Evolutionary conservation across 2,113 vertebrate species (phyloP).

Genomic region (Clarias batrachus): DNA sequence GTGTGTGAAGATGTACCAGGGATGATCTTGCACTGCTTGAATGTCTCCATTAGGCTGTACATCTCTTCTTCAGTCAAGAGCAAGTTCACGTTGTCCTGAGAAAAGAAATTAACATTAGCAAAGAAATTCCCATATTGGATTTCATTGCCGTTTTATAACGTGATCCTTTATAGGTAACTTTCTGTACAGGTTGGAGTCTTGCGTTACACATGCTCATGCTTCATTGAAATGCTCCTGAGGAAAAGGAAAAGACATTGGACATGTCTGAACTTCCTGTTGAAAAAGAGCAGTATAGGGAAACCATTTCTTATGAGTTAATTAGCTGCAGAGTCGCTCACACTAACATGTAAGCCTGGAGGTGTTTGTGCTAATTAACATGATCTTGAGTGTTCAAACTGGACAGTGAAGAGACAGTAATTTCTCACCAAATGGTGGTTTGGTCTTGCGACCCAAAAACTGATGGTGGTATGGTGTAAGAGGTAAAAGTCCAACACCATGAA

Average conservation of each 20-base stretch:
- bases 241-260: neutral
- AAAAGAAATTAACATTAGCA: constrained; percentile 20
- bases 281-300: neutral
- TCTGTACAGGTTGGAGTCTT: neutral
- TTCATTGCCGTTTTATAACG: neutral
- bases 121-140: neutral
- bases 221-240: neutral
- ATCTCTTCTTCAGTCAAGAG: constrained; percentile 95
- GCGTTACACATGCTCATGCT: neutral
- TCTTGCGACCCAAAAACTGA: neutral
- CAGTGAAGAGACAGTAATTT: neutral
- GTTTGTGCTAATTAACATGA: constrained; percentile 9
- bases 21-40: constrained; percentile 89
- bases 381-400: neutral
- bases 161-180: neutral
- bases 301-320: neutral
- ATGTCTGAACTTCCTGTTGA: neutral
- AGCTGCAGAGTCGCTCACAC: neutral
- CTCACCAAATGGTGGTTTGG: neutral
- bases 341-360: neutral
- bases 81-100: constrained; percentile 91
- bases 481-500: neutral
- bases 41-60: constrained; percentile 89
- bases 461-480: neutral
- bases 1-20: constrained; percentile 74